Evolutionary conservation across 2,888 invertebrate genomes (phyloP).

Genomic region (Metacarcinus magister): DNA sequence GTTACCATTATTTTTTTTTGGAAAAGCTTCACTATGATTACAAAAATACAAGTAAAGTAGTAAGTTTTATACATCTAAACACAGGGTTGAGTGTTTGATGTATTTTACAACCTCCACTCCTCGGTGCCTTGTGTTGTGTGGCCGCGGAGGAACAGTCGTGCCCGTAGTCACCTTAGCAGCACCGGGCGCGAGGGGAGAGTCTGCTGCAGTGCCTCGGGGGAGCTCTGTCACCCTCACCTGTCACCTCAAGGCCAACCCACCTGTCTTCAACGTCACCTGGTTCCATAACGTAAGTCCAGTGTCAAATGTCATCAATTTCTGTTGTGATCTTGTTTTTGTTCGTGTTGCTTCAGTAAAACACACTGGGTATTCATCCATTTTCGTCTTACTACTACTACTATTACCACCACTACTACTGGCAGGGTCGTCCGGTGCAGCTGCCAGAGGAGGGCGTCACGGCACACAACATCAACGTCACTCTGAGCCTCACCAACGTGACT

Average conservation of each 20-base stretch:
- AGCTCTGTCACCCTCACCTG: slow-evolving; percentile 77
- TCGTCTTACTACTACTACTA: not conserved
- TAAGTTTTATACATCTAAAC: too few relatives aligned
- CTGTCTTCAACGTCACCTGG: slow-evolving; percentile 80
- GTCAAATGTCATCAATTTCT: not conserved
- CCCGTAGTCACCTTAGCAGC: slow-evolving; percentile 66
- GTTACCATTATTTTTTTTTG: too few relatives aligned
- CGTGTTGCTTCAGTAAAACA: too few relatives aligned
- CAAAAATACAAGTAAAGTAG: too few relatives aligned
- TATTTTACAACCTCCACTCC: not conserved
- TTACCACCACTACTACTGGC: not conserved
- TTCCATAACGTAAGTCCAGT: slow-evolving; percentile 80
- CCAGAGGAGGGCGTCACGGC: not conserved
- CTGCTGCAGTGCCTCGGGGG: slow-evolving; percentile 70
- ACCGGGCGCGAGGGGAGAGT: not conserved
- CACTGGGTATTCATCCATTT: too few relatives aligned
- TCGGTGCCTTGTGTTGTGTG: not conserved
- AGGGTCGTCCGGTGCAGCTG: slow-evolving; percentile 70
- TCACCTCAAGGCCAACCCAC: slow-evolving; percentile 80
- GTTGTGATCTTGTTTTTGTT: too few relatives aligned
- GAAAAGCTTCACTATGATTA: too few relatives aligned
- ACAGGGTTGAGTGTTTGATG: not conserved
- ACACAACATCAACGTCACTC: slow-evolving; percentile 53
- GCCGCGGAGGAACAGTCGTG: slow-evolving; percentile 60
- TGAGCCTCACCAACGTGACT: slow-evolving; percentile 70